phyloP scores from a whole-genome alignment of 2,113 vertebrate species.

The Ramphastos sulfuratus region DNA sequence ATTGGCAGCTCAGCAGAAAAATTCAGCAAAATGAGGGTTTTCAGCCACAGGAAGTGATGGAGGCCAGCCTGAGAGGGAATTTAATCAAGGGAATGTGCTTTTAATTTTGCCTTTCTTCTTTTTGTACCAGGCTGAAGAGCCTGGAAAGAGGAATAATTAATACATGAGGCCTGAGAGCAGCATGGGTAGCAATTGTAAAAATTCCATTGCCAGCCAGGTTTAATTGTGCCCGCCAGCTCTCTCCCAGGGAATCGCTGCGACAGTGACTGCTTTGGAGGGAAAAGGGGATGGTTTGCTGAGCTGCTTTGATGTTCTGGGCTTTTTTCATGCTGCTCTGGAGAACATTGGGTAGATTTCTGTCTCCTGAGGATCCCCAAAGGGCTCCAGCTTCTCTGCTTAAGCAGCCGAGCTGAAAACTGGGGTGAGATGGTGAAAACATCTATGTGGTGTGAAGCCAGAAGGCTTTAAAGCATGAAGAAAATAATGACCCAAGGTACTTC shows the following conservation, averaged over 20 bases:
- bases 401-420: background rate
- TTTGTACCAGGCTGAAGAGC: constrained; percentile 27
- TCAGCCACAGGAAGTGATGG: constrained; percentile 59
- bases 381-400: background rate
- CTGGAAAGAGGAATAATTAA: constrained; percentile 69
- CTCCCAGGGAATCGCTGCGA: background rate
- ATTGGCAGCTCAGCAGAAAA: constrained; percentile 43
- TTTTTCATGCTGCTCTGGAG: background rate
- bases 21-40: constrained; percentile 45
- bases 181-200: constrained; percentile 7
- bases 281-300: background rate
- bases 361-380: background rate
- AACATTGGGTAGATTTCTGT: background rate
- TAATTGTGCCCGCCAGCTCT: constrained; percentile 56
- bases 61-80: constrained; percentile 30
- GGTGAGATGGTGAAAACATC: background rate
- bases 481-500: background rate
- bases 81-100: constrained; percentile 71
- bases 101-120: constrained; percentile 62
- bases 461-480: background rate
- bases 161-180: constrained; percentile 40
- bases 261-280: background rate
- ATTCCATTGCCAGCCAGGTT: constrained; percentile 8
- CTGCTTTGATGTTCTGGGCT: background rate
- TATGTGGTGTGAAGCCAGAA: background rate